A percentile compares a stretch with the other conserved stretches of the same genome.
Evolutionary conservation across 1,140 invertebrate species (phyloP).

Genomic region (Riptortus pedestris): DNA sequence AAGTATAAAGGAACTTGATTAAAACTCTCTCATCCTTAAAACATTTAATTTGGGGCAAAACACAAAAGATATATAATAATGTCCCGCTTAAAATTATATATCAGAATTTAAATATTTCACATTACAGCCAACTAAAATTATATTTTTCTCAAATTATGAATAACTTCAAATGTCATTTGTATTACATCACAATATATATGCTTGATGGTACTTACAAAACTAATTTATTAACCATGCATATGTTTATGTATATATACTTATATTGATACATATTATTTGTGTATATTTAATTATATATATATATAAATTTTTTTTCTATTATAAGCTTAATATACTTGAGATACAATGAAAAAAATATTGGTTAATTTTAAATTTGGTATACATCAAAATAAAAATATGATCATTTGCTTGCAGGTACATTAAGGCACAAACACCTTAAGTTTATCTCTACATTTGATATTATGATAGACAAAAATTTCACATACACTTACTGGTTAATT

Average conservation of each 20-base stretch:
- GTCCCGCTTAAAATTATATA: neutral
- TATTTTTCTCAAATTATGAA: neutral
- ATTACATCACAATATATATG: neutral
- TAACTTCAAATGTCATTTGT: neutral
- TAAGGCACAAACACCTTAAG: conserved; percentile 4
- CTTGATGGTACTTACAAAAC: neutral
- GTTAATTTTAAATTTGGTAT: conserved; percentile 1
- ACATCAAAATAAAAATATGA: neutral
- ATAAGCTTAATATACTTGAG: neutral
- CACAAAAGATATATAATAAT: neutral
- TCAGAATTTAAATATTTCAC: conserved; percentile 3
- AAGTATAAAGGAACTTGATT: neutral
- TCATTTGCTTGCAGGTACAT: neutral
- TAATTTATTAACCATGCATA: neutral
- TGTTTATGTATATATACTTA: neutral
- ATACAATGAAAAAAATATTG: conserved; percentile 1
- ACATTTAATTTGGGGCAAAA: neutral
- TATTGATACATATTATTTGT: conserved; percentile 1
- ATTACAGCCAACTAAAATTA: conserved; percentile 7
- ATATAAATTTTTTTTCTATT: neutral
- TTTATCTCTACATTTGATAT: neutral
- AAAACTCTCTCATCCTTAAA: neutral
- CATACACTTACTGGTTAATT: neutral
- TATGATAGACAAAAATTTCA: neutral
- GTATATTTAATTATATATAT: neutral